phyloP scores from a whole-genome alignment of 2,888 invertebrate species.

The Acleris cristana region DNA sequence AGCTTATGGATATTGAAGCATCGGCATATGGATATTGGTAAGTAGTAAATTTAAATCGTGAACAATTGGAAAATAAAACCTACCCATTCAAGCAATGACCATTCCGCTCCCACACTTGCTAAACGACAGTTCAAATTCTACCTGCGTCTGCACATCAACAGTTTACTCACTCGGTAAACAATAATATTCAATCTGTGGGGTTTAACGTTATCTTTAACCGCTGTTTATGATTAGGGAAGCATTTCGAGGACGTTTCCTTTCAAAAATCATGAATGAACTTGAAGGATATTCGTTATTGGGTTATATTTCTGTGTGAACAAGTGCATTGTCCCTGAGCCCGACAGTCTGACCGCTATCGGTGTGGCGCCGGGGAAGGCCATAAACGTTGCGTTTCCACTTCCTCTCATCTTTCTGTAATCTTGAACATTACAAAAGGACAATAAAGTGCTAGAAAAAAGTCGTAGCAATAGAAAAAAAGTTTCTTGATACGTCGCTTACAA shows the following conservation, averaged over 20 bases:
- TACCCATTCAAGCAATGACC: not conserved
- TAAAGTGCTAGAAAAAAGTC: constrained; percentile 2
- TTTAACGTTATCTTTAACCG: constrained; percentile 14
- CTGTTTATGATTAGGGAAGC: constrained; percentile 19
- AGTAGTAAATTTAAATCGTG: too few relatives aligned
- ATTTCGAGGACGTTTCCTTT: constrained; percentile 17
- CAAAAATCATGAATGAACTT: constrained; percentile 56
- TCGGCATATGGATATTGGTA: too few relatives aligned
- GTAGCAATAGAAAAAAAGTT: not conserved
- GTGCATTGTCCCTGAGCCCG: constrained; percentile 12
- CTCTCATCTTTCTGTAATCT: constrained; percentile 5
- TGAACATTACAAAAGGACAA: constrained; percentile 15
- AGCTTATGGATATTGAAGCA: too few relatives aligned
- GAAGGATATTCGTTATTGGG: constrained; percentile 57
- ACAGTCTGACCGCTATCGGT: constrained; percentile 45
- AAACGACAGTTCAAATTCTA: not conserved
- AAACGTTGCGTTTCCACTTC: constrained; percentile 39
- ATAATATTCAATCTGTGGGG: constrained; percentile 18
- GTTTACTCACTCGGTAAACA: constrained; percentile 26
- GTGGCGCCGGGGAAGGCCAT: constrained; percentile 54
- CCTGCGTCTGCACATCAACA: not conserved
- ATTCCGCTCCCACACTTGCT: not conserved
- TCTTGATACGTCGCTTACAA: not conserved
- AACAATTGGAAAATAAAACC: too few relatives aligned
- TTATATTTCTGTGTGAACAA: constrained; percentile 56